Percentiles rank a stretch among this genome's conserved stretches.
Evolutionary conservation across 2,888 invertebrate species (phyloP).

Genomic region (Epinotia nisella): DNA sequence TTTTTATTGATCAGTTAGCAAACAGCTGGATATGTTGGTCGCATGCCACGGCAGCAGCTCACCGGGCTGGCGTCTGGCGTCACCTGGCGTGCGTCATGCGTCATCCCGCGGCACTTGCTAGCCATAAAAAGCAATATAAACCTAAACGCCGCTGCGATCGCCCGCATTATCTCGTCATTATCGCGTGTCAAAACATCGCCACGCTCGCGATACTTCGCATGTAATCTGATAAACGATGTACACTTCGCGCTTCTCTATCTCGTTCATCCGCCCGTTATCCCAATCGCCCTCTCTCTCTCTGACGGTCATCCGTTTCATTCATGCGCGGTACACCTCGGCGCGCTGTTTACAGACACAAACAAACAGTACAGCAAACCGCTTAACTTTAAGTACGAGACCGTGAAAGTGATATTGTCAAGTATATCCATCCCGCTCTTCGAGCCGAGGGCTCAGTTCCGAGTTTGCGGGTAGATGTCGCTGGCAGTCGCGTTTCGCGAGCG

Average conservation of each 20-base stretch:
- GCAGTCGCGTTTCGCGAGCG: slow-evolving; percentile 65
- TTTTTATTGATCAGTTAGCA: neutral
- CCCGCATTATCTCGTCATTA: slow-evolving; percentile 85
- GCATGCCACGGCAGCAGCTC: slow-evolving; percentile 47
- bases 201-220: slow-evolving; percentile 85
- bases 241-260: slow-evolving; percentile 75
- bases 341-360: slow-evolving; percentile 85
- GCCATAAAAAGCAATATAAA: slow-evolving; percentile 83
- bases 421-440: slow-evolving; percentile 74
- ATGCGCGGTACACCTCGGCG: slow-evolving; percentile 83
- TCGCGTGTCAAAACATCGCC: slow-evolving; percentile 86
- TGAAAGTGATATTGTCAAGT: slow-evolving; percentile 85
- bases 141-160: slow-evolving; percentile 83
- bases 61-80: slow-evolving; percentile 53
- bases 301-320: slow-evolving; percentile 83
- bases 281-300: slow-evolving; percentile 64
- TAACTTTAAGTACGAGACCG: slow-evolving; percentile 84
- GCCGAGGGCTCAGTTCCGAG: slow-evolving; percentile 67
- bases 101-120: slow-evolving; percentile 63
- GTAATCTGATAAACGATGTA: slow-evolving; percentile 86
- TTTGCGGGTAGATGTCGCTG: slow-evolving; percentile 77
- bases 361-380: slow-evolving; percentile 85
- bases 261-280: slow-evolving; percentile 67
- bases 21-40: slow-evolving; percentile 11
- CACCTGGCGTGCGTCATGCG: slow-evolving; percentile 64